Evolutionary conservation across 2,888 invertebrate genomes (phyloP).

Genomic region (Caenorhabditis sulstoni): DNA sequence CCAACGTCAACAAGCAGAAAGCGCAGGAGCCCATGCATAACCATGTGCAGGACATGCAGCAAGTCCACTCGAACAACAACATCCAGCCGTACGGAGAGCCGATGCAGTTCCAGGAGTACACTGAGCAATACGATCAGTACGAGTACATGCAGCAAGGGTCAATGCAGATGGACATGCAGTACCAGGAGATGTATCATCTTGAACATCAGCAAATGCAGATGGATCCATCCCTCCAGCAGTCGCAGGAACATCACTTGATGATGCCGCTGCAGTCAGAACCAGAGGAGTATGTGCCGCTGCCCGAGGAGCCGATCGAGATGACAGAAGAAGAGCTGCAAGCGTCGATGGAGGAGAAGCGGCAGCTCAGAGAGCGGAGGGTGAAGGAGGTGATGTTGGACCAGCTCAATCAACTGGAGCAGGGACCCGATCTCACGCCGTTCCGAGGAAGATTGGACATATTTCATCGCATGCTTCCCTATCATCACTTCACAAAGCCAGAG

Average conservation of each 20-base stretch:
- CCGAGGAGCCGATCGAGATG: conserved; percentile 2
- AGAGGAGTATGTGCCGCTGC: background rate
- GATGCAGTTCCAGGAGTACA: conserved; percentile 15
- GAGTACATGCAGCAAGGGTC: conserved; percentile 29
- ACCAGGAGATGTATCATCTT: conserved; percentile 13
- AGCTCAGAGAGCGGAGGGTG: conserved; percentile 7
- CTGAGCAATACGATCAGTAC: conserved; percentile 19
- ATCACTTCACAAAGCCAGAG: conserved; percentile 42
- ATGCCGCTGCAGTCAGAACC: background rate
- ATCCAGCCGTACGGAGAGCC: conserved; percentile 24
- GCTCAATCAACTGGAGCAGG: conserved; percentile 18
- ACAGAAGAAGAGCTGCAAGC: conserved; percentile 13
- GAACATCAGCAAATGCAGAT: background rate
- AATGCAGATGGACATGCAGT: conserved; percentile 9
- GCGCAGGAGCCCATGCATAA: background rate
- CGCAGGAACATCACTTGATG: too few relatives aligned
- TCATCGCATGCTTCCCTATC: conserved; percentile 58
- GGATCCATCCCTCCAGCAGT: too few relatives aligned
- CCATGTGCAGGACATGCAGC: background rate
- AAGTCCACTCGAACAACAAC: conserved; percentile 12
- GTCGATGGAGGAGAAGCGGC: conserved; percentile 1
- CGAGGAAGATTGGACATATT: conserved; percentile 50
- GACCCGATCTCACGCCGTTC: conserved; percentile 55
- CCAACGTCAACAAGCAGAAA: conserved; percentile 20
- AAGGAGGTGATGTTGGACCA: conserved; percentile 28